phyloP scores from a whole-genome alignment of 1,140 invertebrate species.

The Phymastichus coffea region DNA sequence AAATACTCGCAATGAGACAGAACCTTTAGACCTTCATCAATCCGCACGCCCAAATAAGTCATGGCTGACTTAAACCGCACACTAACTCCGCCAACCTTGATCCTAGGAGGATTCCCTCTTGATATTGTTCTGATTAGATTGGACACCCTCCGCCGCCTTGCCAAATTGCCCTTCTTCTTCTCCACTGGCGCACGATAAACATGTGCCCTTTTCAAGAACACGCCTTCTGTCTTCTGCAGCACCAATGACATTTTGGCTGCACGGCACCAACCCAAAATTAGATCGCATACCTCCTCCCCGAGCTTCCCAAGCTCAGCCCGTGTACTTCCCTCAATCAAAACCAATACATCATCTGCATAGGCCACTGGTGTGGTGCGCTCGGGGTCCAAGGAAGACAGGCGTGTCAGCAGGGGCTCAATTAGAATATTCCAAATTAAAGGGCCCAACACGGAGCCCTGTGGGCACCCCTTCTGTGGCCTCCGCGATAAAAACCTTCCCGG shows the following conservation, averaged over 20 bases:
- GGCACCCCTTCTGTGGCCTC: neutral
- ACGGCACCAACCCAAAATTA: neutral
- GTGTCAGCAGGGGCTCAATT: neutral
- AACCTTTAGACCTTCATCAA: neutral
- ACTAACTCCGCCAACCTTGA: neutral
- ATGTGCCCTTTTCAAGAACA: neutral
- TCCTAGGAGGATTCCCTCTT: neutral
- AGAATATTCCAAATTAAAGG: neutral
- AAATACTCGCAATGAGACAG: neutral
- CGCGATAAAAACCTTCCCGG: too few species aligned
- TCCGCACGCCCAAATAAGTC: neutral
- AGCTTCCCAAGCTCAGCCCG: neutral
- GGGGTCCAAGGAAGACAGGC: neutral
- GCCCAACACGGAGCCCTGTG: neutral
- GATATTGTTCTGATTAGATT: neutral
- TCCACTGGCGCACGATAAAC: neutral
- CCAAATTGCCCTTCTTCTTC: neutral
- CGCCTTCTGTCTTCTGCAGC: neutral
- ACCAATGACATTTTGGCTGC: neutral
- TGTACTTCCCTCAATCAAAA: neutral
- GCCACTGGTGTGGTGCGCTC: neutral
- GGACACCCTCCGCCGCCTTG: neutral
- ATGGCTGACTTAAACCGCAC: neutral
- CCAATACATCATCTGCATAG: neutral
- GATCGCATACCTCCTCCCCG: neutral